Conservation (phyloP, 2,113 vertebrate genomes). For the Clarias batrachus region DNA sequence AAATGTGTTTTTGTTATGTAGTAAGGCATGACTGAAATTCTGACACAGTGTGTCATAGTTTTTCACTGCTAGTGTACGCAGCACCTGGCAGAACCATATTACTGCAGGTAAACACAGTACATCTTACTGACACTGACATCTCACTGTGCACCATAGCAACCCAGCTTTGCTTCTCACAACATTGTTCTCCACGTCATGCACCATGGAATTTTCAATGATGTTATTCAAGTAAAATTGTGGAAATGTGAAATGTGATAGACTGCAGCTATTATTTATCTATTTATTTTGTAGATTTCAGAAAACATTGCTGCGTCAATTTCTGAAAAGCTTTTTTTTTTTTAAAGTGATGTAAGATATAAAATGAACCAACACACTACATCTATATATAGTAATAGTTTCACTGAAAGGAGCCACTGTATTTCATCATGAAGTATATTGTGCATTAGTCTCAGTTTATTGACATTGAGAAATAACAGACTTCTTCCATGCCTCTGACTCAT, state of each 20-base stretch:
- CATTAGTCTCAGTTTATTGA: slow-evolving; percentile 63
- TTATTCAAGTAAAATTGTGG: neutral
- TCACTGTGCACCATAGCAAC: neutral
- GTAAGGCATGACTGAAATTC: slow-evolving; percentile 30
- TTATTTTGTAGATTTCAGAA: neutral
- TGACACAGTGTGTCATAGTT: slow-evolving; percentile 6
- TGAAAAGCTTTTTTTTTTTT: neutral
- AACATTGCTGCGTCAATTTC: neutral
- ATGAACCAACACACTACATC: slow-evolving; percentile 12
- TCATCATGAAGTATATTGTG: slow-evolving; percentile 13
- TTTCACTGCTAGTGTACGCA: slow-evolving; percentile 12
- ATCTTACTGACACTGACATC: slow-evolving; percentile 10
- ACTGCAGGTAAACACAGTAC: slow-evolving; percentile 19
- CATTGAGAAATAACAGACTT: slow-evolving; percentile 68
- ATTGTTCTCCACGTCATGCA: neutral
- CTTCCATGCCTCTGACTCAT: slow-evolving; percentile 70
- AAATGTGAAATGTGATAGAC: neutral
- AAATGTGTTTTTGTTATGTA: slow-evolving; percentile 18
- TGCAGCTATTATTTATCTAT: neutral
- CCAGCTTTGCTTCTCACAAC: slow-evolving; percentile 3
- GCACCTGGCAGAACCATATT: slow-evolving; percentile 23
- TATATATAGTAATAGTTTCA: slow-evolving; percentile 46
- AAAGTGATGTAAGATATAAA: neutral
- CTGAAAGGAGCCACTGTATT: slow-evolving; percentile 50
- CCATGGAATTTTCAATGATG: neutral